These are phyloP conservation scores for Aphidius colemani DNA, from an alignment of 2,888 invertebrate species.

Conservation along the genomic window DNA sequence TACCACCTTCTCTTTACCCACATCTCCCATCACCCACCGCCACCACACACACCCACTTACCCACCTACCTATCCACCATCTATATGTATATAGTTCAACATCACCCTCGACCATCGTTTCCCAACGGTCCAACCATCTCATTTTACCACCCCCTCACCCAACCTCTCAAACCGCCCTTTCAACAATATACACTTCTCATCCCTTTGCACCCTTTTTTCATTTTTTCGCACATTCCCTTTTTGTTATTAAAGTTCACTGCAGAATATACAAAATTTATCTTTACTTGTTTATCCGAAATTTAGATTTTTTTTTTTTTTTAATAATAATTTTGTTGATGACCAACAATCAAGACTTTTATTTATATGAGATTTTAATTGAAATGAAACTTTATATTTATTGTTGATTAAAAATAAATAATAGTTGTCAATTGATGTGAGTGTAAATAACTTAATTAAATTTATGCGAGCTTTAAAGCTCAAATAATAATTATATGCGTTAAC, in stretches of 20 bases:
- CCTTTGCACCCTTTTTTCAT: constrained; percentile 18
- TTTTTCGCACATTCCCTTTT: constrained; percentile 35
- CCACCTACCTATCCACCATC: constrained; percentile 26
- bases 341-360: too few species aligned
- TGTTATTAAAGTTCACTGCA: constrained; percentile 52
- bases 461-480: too few species aligned
- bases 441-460: too few species aligned
- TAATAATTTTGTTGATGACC: too few species aligned
- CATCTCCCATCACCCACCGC: constrained; percentile 20
- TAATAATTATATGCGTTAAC: too few species aligned
- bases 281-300: not conserved
- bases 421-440: too few species aligned
- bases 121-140: constrained; percentile 23
- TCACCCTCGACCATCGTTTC: constrained; percentile 23
- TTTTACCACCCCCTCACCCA: constrained; percentile 7
- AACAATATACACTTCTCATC: constrained; percentile 27
- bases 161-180: constrained; percentile 30
- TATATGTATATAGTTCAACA: constrained; percentile 23
- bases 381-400: too few species aligned
- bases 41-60: constrained; percentile 33
- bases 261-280: constrained; percentile 54
- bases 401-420: too few species aligned
- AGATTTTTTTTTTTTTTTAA: too few species aligned
- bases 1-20: constrained; percentile 17
- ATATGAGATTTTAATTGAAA: too few species aligned